These are phyloP conservation scores for Haliclona indistincta DNA, from an alignment of 37 sponge, comb jelly and placozoan genomes.

Conservation along the genomic window DNA sequence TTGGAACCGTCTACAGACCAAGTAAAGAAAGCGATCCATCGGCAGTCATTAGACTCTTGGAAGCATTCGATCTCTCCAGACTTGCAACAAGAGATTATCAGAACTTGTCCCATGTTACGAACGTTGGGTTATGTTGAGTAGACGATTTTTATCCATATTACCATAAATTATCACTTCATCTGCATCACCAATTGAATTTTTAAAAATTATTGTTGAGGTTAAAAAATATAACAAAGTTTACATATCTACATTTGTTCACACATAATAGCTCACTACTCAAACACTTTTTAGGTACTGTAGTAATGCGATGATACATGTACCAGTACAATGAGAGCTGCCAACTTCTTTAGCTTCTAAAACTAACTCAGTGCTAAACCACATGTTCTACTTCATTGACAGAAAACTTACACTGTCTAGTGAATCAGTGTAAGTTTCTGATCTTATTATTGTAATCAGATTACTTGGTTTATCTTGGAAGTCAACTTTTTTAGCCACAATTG, in stretches of 20 bases:
- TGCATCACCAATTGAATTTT: background rate
- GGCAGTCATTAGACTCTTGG: conserved; percentile 69
- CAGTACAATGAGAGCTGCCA: too few relatives aligned
- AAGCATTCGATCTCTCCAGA: conserved; percentile 43
- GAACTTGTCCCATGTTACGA: conserved; percentile 48
- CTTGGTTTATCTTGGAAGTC: background rate
- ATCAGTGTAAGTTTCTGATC: too few relatives aligned
- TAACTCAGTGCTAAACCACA: too few relatives aligned
- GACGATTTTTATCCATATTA: background rate
- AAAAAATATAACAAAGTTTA: background rate
- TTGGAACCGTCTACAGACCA: conserved; percentile 86
- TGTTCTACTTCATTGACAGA: too few relatives aligned
- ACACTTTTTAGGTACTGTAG: too few relatives aligned
- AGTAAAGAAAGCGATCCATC: conserved; percentile 71
- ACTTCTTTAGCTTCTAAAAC: too few relatives aligned
- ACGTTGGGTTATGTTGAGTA: conserved; percentile 60
- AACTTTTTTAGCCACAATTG: background rate
- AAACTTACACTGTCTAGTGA: too few relatives aligned
- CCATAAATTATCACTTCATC: background rate
- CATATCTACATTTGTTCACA: background rate
- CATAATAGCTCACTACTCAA: too few relatives aligned
- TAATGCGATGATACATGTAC: too few relatives aligned
- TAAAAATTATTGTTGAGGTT: background rate
- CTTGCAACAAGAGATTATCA: conserved; percentile 33
- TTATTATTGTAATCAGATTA: background rate